These are phyloP conservation scores for Archocentrus centrarchus DNA, from an alignment of 2,113 vertebrate species.

Conservation along the genomic window DNA sequence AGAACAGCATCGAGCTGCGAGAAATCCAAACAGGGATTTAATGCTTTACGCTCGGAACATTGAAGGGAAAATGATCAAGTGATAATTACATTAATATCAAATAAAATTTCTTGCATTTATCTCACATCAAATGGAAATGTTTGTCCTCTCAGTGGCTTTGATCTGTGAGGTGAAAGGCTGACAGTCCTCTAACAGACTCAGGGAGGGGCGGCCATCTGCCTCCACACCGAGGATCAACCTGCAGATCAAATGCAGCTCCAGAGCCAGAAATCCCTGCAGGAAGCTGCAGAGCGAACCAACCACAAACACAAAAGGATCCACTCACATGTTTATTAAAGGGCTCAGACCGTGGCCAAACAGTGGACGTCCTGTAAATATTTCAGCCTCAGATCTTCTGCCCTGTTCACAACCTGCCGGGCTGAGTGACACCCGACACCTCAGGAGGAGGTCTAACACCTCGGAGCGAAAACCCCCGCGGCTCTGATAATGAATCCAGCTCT, in stretches of 20 bases:
- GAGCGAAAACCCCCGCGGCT: background rate
- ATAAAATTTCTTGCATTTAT: background rate
- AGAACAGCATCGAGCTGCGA: fast-evolving
- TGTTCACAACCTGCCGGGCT: too few species aligned
- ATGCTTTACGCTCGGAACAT: background rate
- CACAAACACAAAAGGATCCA: background rate
- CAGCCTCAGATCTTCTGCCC: too few species aligned
- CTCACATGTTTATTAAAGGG: background rate
- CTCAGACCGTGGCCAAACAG: too few species aligned
- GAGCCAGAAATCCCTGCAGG: constrained; percentile 5
- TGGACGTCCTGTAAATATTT: too few species aligned
- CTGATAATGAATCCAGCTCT: background rate
- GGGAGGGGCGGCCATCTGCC: background rate
- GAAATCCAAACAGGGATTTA: too few species aligned
- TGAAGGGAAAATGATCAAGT: too few species aligned
- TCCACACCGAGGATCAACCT: background rate
- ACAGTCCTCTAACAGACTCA: background rate
- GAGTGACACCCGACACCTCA: too few species aligned
- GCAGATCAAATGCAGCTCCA: background rate
- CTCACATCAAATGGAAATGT: background rate
- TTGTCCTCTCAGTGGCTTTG: background rate
- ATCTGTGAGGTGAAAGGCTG: background rate
- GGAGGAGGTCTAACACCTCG: too few species aligned
- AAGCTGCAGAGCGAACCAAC: background rate
- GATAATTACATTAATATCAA: background rate